Percentiles rank a stretch among this genome's conserved stretches.
Conservation (phyloP, 1,140 invertebrate species). For the Orussus abietinus region DNA sequence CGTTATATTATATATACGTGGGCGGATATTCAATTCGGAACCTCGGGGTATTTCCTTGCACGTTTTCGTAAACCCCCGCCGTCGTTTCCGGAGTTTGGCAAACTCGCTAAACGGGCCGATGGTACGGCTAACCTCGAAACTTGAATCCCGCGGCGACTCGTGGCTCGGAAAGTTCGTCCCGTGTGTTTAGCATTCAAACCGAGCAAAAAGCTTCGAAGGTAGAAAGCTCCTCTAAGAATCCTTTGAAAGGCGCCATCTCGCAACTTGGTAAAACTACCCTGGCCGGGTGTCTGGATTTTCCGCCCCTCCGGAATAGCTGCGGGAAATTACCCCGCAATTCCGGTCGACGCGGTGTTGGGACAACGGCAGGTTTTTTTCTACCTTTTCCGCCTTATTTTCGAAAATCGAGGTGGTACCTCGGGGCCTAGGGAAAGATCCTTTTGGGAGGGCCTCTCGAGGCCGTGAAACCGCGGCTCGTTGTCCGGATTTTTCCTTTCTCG, state of each 20-base stretch:
- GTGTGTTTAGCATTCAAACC: slow-evolving; percentile 22
- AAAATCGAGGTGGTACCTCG: too few species aligned
- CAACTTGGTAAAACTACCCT: slow-evolving; percentile 10
- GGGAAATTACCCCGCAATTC: slow-evolving; percentile 4
- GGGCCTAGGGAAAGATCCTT: too few species aligned
- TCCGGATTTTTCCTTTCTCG: slow-evolving; percentile 4
- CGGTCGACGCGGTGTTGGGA: slow-evolving; percentile 15
- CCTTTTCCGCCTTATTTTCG: too few species aligned
- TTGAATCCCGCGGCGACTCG: slow-evolving; percentile 12
- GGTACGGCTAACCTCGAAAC: slow-evolving; percentile 14
- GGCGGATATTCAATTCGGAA: neutral
- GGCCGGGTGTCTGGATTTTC: slow-evolving; percentile 4
- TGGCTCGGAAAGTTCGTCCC: too few species aligned
- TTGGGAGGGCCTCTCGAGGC: neutral
- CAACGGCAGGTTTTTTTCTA: too few species aligned
- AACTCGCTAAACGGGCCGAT: too few species aligned
- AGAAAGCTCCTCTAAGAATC: neutral
- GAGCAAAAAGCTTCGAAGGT: slow-evolving; percentile 13
- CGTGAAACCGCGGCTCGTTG: neutral
- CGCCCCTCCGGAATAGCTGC: slow-evolving; percentile 3
- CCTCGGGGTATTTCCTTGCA: too few species aligned
- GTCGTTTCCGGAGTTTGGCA: too few species aligned
- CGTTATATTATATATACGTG: neutral
- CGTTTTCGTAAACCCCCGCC: too few species aligned
- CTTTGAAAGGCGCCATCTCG: slow-evolving; percentile 10